These are phyloP conservation scores for Leptinotarsa defecta DNA, from an alignment of 1,140 invertebrate species.

Conservation along the genomic window DNA sequence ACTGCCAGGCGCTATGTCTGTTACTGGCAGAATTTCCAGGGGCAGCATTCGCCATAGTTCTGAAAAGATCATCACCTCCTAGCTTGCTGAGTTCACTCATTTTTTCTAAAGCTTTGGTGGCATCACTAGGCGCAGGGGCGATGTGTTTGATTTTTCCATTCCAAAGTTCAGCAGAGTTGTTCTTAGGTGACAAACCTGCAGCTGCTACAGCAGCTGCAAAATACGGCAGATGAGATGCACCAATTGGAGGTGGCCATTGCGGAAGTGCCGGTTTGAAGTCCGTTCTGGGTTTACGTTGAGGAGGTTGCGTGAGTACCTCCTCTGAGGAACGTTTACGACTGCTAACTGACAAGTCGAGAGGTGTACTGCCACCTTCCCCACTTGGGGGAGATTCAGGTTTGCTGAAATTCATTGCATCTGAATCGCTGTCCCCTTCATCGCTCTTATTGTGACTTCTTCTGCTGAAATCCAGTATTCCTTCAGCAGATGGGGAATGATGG, in stretches of 20 bases:
- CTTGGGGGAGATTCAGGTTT: conserved; percentile 62
- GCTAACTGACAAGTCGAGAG: conserved; percentile 78
- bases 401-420: conserved; percentile 69
- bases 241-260: conserved; percentile 77
- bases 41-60: conserved; percentile 62
- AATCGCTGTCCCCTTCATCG: conserved; percentile 64
- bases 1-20: conserved; percentile 89
- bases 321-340: conserved; percentile 72
- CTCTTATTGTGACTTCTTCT: conserved; percentile 59
- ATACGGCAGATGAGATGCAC: conserved; percentile 76
- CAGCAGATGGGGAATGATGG: conserved; percentile 59
- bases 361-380: conserved; percentile 69
- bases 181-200: conserved; percentile 75
- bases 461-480: conserved; percentile 78
- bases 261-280: conserved; percentile 67
- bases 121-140: conserved; percentile 71
- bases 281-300: conserved; percentile 67
- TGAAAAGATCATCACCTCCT: conserved; percentile 75
- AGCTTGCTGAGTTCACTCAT: conserved; percentile 88
- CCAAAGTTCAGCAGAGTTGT: conserved; percentile 67
- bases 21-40: conserved; percentile 60
- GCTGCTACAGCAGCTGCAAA: conserved; percentile 78
- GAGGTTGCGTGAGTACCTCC: conserved; percentile 65
- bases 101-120: conserved; percentile 85
- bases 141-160: conserved; percentile 79